These are phyloP conservation scores for Mythimna loreyi DNA, from an alignment of 2,888 invertebrate genomes.

Conservation along the genomic window DNA sequence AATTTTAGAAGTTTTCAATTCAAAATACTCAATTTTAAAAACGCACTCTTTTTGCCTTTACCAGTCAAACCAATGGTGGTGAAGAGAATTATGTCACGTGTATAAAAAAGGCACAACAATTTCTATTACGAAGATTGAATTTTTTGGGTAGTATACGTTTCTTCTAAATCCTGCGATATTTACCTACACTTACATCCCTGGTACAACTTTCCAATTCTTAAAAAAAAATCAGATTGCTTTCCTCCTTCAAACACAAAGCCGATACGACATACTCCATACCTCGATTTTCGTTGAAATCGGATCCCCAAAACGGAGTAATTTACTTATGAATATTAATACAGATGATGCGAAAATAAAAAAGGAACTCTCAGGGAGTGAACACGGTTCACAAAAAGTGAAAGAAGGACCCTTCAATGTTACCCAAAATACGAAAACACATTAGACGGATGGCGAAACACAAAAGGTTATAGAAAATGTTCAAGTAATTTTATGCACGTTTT, in stretches of 20 bases:
- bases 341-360: slow-evolving; percentile 75
- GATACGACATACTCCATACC: slow-evolving; percentile 19
- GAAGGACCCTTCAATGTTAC: slow-evolving; percentile 77
- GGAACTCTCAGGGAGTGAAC: slow-evolving; percentile 73
- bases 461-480: slow-evolving; percentile 75
- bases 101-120: no score
- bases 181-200: neutral
- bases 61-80: no score
- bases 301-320: slow-evolving; percentile 81
- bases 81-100: no score
- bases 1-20: no score
- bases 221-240: slow-evolving; percentile 41
- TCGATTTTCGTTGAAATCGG: slow-evolving; percentile 49
- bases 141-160: neutral
- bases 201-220: neutral
- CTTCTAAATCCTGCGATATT: neutral
- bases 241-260: slow-evolving; percentile 37
- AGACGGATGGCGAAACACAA: slow-evolving; percentile 88
- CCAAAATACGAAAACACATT: slow-evolving; percentile 85
- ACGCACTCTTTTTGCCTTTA: no score
- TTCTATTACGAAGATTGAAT: no score
- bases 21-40: no score
- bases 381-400: slow-evolving; percentile 79
- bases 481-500: slow-evolving; percentile 85
- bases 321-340: slow-evolving; percentile 90